These are phyloP conservation scores for Drosophila azteca DNA, from an alignment of 1,140 invertebrate genomes.

Conservation along the genomic window DNA sequence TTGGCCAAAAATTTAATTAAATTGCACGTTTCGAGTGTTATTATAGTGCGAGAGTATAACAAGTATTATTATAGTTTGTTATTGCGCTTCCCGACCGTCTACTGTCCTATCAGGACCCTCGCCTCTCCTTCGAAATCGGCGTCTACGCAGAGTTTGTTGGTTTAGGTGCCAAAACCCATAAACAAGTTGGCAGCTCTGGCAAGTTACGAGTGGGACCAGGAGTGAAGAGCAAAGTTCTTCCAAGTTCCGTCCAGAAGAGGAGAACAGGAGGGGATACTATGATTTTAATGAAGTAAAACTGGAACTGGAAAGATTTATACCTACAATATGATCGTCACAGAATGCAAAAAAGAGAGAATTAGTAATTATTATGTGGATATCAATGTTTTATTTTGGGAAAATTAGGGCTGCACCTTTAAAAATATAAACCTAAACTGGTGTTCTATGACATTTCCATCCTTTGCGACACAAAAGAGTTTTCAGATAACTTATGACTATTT, in stretches of 20 bases:
- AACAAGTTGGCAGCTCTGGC: constrained; percentile 52
- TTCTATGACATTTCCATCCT: too few species aligned
- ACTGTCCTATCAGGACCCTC: not conserved
- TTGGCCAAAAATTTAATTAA: constrained; percentile 75
- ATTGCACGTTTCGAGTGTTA: constrained; percentile 61
- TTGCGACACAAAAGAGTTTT: not conserved
- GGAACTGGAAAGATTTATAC: too few species aligned
- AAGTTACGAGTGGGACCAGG: not conserved
- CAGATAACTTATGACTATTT: not conserved
- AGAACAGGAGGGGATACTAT: too few species aligned
- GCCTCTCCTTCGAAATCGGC: not conserved
- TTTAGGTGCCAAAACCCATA: constrained; percentile 48
- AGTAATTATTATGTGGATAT: too few species aligned
- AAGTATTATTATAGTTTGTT: constrained; percentile 56
- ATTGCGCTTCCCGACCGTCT: constrained; percentile 20
- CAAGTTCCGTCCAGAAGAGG: too few species aligned
- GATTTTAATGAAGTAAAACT: too few species aligned
- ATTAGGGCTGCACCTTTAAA: too few species aligned
- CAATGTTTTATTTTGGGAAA: too few species aligned
- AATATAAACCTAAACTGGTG: too few species aligned
- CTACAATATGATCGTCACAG: too few species aligned
- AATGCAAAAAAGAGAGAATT: too few species aligned
- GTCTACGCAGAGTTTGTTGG: constrained; percentile 10
- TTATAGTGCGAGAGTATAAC: constrained; percentile 40
- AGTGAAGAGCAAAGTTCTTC: constrained; percentile 1